Evolutionary conservation across 2,888 invertebrate species (phyloP), one percentile per base, ranked within the genome.

Genomic region (Drosophila sordidula): DNA sequence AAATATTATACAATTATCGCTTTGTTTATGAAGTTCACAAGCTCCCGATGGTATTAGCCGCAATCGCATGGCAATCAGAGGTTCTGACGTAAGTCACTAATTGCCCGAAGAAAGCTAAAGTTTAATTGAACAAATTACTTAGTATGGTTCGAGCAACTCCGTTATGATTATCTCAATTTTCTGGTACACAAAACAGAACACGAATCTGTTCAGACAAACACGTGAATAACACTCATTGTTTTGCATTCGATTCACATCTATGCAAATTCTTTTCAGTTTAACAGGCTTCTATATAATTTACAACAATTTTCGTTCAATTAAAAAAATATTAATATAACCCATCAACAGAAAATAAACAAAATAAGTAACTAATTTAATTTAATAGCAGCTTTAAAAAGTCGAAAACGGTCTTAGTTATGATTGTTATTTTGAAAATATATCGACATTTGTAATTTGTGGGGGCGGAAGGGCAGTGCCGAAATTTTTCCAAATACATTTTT

Each of bases 1-100:
- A n/a, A n/a, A n/a, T 16, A 54, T 49, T 54, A 52, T 58, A 26
- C 46, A 36, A 46, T 46, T 22, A 41, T 34, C 58, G 45, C 42
- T 51, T 58, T 57, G 58, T 46, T 47, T 49, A 38, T 57, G 54
- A 62, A 29, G 73, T 59, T 47, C 42, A 63, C 52, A 59, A 65
- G 61, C n/a, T 22, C 5, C 11, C 9, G 16, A 46, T 51, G 34
- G 6, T 16, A 51, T 14, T 47, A n/a, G 25, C n/a, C 46, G 22
- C 22, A 51, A 29, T 25, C 14, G 32, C 3, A 18, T 6, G 16
- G 41, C 12, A 46, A 44, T 66, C 34, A 41, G 36, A 3, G 2
- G n/a, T 11, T 4, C 34, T 65, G 63, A 65, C 64, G 64, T 8
- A 69, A 45, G 18, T 41, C 26, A 22, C 34, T 58, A 69, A 51